These are phyloP conservation scores for Adelognathus sp. DNA, from an alignment of 2,888 invertebrate species.

Conservation along the genomic window DNA sequence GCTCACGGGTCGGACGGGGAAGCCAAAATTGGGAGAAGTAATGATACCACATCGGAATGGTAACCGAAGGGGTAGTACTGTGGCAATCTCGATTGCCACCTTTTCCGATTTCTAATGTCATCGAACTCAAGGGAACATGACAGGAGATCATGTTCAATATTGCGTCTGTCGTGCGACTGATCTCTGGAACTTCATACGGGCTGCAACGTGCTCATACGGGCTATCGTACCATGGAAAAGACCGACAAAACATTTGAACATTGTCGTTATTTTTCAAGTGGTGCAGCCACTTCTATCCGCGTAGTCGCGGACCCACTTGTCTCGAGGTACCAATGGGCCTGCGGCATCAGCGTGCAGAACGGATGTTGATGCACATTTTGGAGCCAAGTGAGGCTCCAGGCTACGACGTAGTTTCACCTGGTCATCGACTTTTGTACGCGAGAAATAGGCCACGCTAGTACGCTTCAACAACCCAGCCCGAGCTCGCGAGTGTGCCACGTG, in stretches of 20 bases:
- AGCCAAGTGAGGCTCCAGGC: slow-evolving; percentile 12
- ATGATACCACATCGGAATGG: no score
- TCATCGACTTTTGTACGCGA: slow-evolving; percentile 2
- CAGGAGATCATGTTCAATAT: background rate
- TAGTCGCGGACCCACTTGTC: background rate
- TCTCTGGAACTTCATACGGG: background rate
- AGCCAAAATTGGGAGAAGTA: no score
- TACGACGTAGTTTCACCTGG: background rate
- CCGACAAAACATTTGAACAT: background rate
- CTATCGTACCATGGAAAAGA: background rate
- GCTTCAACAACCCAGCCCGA: slow-evolving; percentile 2
- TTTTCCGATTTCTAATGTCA: no score
- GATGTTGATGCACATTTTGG: slow-evolving; percentile 1
- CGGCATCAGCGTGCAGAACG: background rate
- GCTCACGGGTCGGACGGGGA: no score
- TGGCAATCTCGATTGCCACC: no score
- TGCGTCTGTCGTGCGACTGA: background rate
- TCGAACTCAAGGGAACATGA: background rate
- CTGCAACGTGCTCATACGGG: background rate
- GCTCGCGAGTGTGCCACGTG: slow-evolving; percentile 5
- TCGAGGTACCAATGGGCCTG: background rate
- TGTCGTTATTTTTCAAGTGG: slow-evolving; percentile 1
- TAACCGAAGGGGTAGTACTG: no score
- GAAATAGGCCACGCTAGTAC: slow-evolving; percentile 32
- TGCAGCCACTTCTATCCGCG: background rate